Base-by-base conservation (phyloP, 2,113 vertebrate species). In the Pimephales promelas region DNA sequence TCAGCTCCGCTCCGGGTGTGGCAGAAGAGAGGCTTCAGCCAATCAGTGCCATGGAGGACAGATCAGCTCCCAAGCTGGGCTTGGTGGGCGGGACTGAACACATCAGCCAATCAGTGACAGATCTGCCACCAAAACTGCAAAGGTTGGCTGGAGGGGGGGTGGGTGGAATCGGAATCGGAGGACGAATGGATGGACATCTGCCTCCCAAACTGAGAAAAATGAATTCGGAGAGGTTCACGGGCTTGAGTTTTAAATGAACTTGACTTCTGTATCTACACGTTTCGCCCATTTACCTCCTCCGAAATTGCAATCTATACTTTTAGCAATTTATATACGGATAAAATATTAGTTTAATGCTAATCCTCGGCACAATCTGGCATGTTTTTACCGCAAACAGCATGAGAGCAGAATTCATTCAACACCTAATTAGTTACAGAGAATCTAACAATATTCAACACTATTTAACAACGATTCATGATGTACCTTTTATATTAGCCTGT, bases 1-100 rank as follows among this genome's bases (percentile, higher is more conserved):
- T 99, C 95, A 99, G 98, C 94, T 99, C 98, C 0, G 98, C 99
- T 85, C 97, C 98, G 0, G 98, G 98, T 0, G 98, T 97, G 77
- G 97, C 96, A 3, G 98, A 99, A 88, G 97, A 99, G 86, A 98
- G 96, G 91, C 95, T 96, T 91, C 95, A 99, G 92, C 95, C 96
- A 87, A 97, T 99, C 86, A 98, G 97, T 90, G 96, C 97, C 10
- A 71, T 45, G 0, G 98, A 99, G 92, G 97, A 99, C 95, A 97
- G 94, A 90, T 93, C 98, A 62, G 22, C 70, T 40, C 18, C 83
- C 71, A 88, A 84, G 95, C 96, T 10, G 96, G 95, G 85, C 90
- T 92, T 72, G 92, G 90, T 86, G 91, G 96, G 83, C 88, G 92
- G 59, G 89, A 90, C 66, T 88, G 94, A 89, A 96, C 96, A 95